Evolutionary conservation across 2,888 invertebrate species (phyloP).

Genomic region (Caradrina clavipalpis): DNA sequence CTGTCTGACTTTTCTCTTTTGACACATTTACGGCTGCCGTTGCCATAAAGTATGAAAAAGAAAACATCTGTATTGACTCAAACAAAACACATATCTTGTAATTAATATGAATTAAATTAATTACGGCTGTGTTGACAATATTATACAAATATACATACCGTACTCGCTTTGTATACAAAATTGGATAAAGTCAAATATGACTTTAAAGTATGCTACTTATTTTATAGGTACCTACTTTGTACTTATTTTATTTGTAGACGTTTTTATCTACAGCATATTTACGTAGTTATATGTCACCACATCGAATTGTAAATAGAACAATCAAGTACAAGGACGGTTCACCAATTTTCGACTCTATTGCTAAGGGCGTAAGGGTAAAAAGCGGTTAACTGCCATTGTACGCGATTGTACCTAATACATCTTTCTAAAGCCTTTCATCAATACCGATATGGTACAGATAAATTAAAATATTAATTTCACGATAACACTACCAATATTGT

Average conservation of each 20-base stretch:
- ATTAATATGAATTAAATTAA: slow-evolving; percentile 1
- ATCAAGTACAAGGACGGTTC: neutral
- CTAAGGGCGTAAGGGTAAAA: too few species aligned
- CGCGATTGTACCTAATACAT: too few species aligned
- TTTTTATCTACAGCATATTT: too few species aligned
- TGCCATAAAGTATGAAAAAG: neutral
- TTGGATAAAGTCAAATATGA: neutral
- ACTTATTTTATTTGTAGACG: too few species aligned
- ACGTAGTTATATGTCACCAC: neutral
- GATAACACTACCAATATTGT: too few species aligned
- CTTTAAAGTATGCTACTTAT: too few species aligned
- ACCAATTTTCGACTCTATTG: neutral
- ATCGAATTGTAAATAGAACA: slow-evolving; percentile 1
- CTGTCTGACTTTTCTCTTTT: neutral
- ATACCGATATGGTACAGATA: too few species aligned
- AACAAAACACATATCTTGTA: neutral
- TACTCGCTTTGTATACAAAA: neutral
- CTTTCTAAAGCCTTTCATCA: too few species aligned
- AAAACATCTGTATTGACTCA: slow-evolving; percentile 1
- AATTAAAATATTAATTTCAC: too few species aligned
- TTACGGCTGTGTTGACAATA: slow-evolving; percentile 4
- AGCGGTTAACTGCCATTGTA: too few species aligned
- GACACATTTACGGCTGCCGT: neutral
- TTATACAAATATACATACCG: neutral
- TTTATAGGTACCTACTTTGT: too few species aligned